These are phyloP conservation scores for Amphiprion clarkii DNA, from an alignment of 2,797 vertebrate genomes.

Conservation along the genomic window DNA sequence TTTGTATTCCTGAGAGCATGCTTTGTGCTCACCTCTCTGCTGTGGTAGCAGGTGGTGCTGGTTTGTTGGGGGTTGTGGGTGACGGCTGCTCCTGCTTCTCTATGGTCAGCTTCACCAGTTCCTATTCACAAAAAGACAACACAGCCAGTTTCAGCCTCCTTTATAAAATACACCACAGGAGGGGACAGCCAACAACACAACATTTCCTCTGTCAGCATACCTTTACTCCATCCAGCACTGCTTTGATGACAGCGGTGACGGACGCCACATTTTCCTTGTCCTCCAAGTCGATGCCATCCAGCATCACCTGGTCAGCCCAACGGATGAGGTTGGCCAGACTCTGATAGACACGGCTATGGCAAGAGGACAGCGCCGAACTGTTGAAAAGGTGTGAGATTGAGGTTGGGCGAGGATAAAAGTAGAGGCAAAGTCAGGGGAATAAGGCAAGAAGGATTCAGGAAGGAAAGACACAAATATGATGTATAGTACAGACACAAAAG, in stretches of 20 bases:
- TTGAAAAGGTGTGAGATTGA: background rate
- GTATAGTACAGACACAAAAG: background rate
- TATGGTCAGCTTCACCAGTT: slow-evolving; percentile 95
- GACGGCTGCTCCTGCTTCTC: slow-evolving; percentile 98
- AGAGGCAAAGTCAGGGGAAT: background rate
- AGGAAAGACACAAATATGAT: background rate
- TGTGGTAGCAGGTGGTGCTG: slow-evolving; percentile 86
- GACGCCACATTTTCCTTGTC: slow-evolving; percentile 95
- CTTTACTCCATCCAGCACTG: slow-evolving; percentile 98
- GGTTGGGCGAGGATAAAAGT: slow-evolving; percentile 1
- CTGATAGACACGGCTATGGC: slow-evolving; percentile 96
- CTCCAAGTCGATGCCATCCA: slow-evolving; percentile 95
- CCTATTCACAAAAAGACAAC: slow-evolving; percentile 79
- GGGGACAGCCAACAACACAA: background rate
- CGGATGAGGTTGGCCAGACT: slow-evolving; percentile 98
- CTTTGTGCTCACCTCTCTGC: slow-evolving; percentile 88
- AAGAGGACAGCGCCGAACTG: slow-evolving; percentile 96
- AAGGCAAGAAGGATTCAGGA: background rate
- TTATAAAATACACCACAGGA: background rate
- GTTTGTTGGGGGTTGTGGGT: slow-evolving; percentile 93
- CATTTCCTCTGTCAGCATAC: slow-evolving; percentile 70
- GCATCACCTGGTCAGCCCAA: slow-evolving; percentile 99
- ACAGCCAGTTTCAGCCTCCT: background rate
- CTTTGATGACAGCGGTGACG: slow-evolving; percentile 96
- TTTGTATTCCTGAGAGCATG: slow-evolving; percentile 1